Conservation (phyloP, 2,888 invertebrate species). For the Halictus quadricinctus region DNA sequence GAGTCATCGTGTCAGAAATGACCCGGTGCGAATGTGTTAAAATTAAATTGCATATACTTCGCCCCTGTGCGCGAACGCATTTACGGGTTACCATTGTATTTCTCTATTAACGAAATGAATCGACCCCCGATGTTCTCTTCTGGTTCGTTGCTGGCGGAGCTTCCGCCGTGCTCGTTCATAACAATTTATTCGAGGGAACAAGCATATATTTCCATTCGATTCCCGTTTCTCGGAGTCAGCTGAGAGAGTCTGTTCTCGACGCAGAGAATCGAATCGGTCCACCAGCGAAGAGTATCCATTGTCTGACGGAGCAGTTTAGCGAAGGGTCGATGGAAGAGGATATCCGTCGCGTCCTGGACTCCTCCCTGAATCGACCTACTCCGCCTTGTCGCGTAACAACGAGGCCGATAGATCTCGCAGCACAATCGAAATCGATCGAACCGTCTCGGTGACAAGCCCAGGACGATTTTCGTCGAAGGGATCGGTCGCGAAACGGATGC, state of each 20-base stretch:
- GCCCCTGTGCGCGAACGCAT: too few relatives aligned
- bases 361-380: constrained; percentile 1
- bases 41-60: too few relatives aligned
- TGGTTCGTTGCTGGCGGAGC: too few relatives aligned
- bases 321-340: neutral
- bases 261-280: neutral
- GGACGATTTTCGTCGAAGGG: neutral
- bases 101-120: too few relatives aligned
- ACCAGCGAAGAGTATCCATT: neutral
- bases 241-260: neutral
- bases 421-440: neutral
- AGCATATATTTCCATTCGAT: too few relatives aligned
- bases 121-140: too few relatives aligned
- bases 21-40: too few relatives aligned
- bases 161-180: too few relatives aligned
- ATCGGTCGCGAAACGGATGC: constrained; percentile 14
- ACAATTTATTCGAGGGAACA: neutral
- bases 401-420: neutral
- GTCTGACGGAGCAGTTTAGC: neutral
- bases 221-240: too few relatives aligned
- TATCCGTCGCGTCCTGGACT: neutral
- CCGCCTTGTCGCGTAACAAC: neutral
- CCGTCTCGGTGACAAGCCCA: neutral
- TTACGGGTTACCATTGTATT: too few relatives aligned
- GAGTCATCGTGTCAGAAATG: too few relatives aligned